Evolutionary conservation across 2,113 vertebrate species (phyloP), one percentile per base, ranked within the genome.

Genomic region (rat (Rattus norvegicus)): DNA sequence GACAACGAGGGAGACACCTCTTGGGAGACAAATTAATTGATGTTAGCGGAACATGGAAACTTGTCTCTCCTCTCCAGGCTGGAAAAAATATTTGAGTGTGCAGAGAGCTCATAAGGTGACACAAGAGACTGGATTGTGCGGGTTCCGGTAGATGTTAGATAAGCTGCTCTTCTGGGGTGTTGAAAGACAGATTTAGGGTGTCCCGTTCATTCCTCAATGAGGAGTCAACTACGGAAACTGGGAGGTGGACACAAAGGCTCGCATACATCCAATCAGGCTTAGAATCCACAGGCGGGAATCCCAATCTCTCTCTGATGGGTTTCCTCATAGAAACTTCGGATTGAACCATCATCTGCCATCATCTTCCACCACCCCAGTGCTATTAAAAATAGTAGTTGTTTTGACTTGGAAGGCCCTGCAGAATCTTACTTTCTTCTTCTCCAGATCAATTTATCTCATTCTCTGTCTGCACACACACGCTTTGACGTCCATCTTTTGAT

Each of bases 241-340:
- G 12, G 12, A 5, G 11, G 47, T 0, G 17, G 5, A 19, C 7
- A 52, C 16, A 39, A 19, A n/a, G 16, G 13, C 33, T 69, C 63
- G 69, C 9, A 36, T 19, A 59, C 22, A 8, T 1, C 69, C 47
- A 47, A 20, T 17, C 47, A 24, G 0, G 0, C 0, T 0, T 20
- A 75, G 76, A 75, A n/a, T 1, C 0, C 30, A 84, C 14, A 5
- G 1, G 26, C 26, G 20, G 54, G 7, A 30, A 76, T 76, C 69
- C 49, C 5, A 10, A 26, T 24, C 39, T 47, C 28, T 52, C 30
- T 80, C 49, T n/a, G 17, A 16, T 73, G 26, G 33, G 75, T 59
- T 49, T 69, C 47, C 56, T 43, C 4, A 24, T 0, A 59, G n/a
- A 11, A 65, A 43, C 65, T 65, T 26, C 12, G 26, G 20, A 47